Percentiles rank a stretch among this genome's conserved stretches.
phyloP scores from a whole-genome alignment of 2,888 invertebrate species.

The Clostera curtula region DNA sequence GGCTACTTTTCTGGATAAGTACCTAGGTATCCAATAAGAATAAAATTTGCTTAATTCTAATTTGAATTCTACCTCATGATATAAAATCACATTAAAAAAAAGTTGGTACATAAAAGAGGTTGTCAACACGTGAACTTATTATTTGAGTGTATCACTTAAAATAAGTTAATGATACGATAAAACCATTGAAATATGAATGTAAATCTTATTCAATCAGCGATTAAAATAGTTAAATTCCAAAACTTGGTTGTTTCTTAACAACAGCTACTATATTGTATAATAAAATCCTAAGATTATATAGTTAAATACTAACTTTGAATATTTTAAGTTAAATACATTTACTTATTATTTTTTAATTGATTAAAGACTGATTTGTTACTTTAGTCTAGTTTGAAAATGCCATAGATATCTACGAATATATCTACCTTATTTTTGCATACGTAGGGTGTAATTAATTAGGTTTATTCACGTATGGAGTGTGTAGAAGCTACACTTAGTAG shows the following conservation, averaged over 20 bases:
- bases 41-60: no score
- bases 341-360: slow-evolving; percentile 63
- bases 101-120: no score
- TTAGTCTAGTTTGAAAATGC: slow-evolving; percentile 74
- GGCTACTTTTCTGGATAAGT: slow-evolving; percentile 10
- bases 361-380: slow-evolving; percentile 75
- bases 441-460: slow-evolving; percentile 42
- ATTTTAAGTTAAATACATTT: slow-evolving; percentile 49
- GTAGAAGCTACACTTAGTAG: slow-evolving; percentile 51
- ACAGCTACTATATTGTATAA: slow-evolving; percentile 11
- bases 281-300: slow-evolving; percentile 19
- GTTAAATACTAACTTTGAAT: slow-evolving; percentile 19
- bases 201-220: no score
- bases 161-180: no score
- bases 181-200: no score
- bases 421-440: slow-evolving; percentile 48
- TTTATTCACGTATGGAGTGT: slow-evolving; percentile 47
- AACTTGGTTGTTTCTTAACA: no score
- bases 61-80: no score
- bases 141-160: no score
- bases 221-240: no score
- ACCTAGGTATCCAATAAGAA: no score
- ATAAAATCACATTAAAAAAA: no score
- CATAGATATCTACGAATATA: slow-evolving; percentile 59
- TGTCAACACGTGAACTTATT: no score